Evolutionary conservation across 2,888 invertebrate genomes (phyloP).

Genomic region (Crocallis elinguaria): DNA sequence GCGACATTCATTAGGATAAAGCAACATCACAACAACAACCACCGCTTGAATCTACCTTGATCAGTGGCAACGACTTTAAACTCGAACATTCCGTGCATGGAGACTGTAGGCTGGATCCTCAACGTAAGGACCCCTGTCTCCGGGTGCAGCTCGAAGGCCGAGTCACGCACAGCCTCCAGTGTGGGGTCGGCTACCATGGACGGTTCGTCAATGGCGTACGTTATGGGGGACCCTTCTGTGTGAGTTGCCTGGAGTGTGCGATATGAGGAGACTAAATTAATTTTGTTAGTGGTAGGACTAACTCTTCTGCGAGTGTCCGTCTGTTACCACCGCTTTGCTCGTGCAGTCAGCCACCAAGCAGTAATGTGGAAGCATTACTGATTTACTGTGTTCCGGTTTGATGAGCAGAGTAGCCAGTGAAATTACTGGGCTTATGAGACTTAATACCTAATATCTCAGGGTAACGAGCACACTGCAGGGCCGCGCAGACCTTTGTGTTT

Average conservation of each 20-base stretch:
- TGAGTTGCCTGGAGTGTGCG: constrained; percentile 81
- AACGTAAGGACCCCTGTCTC: constrained; percentile 75
- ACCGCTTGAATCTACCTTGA: constrained; percentile 54
- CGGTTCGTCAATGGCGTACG: constrained; percentile 64
- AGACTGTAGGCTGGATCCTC: constrained; percentile 76
- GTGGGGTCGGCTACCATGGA: constrained; percentile 73
- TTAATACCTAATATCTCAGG: too few species aligned
- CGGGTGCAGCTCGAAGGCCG: constrained; percentile 70
- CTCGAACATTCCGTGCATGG: constrained; percentile 86
- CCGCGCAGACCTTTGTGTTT: too few species aligned
- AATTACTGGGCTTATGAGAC: too few species aligned
- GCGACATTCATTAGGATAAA: background rate
- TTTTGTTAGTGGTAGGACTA: too few species aligned
- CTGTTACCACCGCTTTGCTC: background rate
- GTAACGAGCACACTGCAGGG: too few species aligned
- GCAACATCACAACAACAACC: background rate
- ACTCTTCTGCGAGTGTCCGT: too few species aligned
- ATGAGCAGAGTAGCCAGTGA: too few species aligned
- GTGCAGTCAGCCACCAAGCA: too few species aligned
- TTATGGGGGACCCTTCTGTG: constrained; percentile 72
- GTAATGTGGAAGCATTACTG: too few species aligned
- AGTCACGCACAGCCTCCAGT: constrained; percentile 61
- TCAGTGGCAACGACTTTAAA: constrained; percentile 84
- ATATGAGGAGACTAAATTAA: background rate
- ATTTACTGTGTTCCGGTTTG: too few species aligned